A percentile compares a stretch with the other conserved stretches of the same genome.
phyloP scores from a whole-genome alignment of 2,113 vertebrate genomes.

The Coracopsis vasa region DNA sequence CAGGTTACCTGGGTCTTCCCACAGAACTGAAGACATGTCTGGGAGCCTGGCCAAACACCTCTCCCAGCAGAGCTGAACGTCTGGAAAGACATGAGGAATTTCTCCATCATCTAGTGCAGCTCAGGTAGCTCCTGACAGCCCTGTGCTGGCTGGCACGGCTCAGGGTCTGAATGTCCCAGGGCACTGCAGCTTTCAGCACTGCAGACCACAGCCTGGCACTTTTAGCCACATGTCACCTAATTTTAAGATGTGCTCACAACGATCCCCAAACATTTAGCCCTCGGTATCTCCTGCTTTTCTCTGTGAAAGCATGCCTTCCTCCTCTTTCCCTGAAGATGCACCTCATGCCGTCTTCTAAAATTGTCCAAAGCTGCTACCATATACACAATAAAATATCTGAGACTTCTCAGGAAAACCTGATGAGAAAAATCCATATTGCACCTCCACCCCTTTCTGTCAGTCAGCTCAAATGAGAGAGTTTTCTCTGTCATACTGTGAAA shows the following conservation, averaged over 20 bases:
- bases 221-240: neutral
- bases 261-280: neutral
- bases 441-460: neutral
- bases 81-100: neutral
- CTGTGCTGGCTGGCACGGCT: neutral
- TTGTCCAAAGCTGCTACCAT: neutral
- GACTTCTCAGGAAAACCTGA: neutral
- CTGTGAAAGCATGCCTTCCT: neutral
- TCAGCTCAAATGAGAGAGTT: neutral
- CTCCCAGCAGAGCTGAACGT: neutral
- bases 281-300: neutral
- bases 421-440: neutral
- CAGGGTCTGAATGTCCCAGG: neutral
- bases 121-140: neutral
- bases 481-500: neutral
- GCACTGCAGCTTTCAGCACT: neutral
- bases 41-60: neutral
- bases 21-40: neutral
- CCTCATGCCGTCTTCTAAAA: neutral
- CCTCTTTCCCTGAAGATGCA: neutral
- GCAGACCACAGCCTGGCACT: neutral
- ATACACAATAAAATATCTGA: neutral
- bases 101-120: neutral
- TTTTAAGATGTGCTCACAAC: neutral
- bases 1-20: neutral